Evolutionary conservation across 2,113 vertebrate species (phyloP), one percentile per base, ranked within the genome.

Genomic region (Indicator maculatus): DNA sequence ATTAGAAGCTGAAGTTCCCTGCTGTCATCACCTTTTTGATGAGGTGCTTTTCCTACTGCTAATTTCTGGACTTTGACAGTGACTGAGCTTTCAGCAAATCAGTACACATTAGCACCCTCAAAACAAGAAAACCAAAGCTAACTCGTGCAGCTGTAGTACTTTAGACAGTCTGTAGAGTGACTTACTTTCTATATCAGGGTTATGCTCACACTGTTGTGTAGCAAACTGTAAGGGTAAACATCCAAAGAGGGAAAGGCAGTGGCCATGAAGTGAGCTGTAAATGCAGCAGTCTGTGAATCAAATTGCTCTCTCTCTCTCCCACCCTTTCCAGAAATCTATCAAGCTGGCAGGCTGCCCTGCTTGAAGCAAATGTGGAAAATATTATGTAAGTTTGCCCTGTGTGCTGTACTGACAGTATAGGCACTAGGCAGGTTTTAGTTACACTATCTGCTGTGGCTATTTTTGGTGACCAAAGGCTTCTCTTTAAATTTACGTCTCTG

Each of bases 331-430:
- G 90, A 96, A 95, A 96, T 93, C 90, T 94, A 95, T 95, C 85
- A 76, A 64, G 53, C 94, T 97, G 94, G 94, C 93, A 92, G 74
- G 71, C 84, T 88, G 86, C 86, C 96, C 73, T 36, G 85, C 75
- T 93, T 77, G 89, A 95, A 96, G 96, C 93, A 95, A 93, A 96
- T 93, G 83, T 95, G 95, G 96, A 96, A 96, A 97, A 96, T 93
- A 96, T 95, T 97, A 96, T 96, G 95, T 94, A 95, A 95, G 66
- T 77, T 90, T 71, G 85, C 75, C 59, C 84, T 65, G 88, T 76
- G 66, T 0, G 4, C 72, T 69, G 75, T 0, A 3, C 90, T 86
- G 59, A 86, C 77, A 74, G 83, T 7, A 8, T 88, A 81, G 88
- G 92, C 79, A 52, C 70, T 87, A 67, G 90, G 41, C 77, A 65